phyloP scores from a whole-genome alignment of 1,140 invertebrate genomes.

The Dryas iulia region DNA sequence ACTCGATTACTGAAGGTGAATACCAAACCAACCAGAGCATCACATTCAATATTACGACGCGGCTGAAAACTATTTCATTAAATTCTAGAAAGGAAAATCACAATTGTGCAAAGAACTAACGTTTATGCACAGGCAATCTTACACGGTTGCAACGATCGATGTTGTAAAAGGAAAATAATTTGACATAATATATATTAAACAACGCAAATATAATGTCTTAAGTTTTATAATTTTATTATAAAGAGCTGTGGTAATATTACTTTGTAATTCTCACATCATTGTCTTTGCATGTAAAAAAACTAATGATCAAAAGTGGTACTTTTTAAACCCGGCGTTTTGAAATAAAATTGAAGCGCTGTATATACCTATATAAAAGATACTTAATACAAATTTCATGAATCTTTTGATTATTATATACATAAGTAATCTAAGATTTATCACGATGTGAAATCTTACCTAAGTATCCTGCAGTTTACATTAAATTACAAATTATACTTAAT shows the following conservation, averaged over 20 bases:
- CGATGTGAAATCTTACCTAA: neutral
- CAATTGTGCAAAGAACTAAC: constrained; percentile 15
- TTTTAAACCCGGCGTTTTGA: no score
- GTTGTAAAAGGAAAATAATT: constrained; percentile 27
- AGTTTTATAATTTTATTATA: no score
- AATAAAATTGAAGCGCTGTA: no score
- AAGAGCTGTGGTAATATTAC: no score
- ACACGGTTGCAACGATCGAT: constrained; percentile 7
- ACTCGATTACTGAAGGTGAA: constrained; percentile 33
- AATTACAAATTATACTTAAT: no score
- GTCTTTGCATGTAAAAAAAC: no score
- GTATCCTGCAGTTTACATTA: no score
- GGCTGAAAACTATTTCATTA: constrained; percentile 19
- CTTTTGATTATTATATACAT: neutral
- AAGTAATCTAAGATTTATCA: neutral
- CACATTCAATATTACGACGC: constrained; percentile 15
- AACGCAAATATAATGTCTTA: no score
- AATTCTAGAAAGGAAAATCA: constrained; percentile 14
- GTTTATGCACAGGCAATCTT: constrained; percentile 12
- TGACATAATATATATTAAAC: neutral
- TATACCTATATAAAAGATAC: no score
- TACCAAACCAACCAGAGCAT: constrained; percentile 32
- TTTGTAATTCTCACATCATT: no score
- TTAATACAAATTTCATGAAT: no score
- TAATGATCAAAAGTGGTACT: no score